A percentile compares a stretch with the other conserved stretches of the same genome.
Evolutionary conservation across 2,888 invertebrate species (phyloP).

Genomic region (Drosophila pullipes): DNA sequence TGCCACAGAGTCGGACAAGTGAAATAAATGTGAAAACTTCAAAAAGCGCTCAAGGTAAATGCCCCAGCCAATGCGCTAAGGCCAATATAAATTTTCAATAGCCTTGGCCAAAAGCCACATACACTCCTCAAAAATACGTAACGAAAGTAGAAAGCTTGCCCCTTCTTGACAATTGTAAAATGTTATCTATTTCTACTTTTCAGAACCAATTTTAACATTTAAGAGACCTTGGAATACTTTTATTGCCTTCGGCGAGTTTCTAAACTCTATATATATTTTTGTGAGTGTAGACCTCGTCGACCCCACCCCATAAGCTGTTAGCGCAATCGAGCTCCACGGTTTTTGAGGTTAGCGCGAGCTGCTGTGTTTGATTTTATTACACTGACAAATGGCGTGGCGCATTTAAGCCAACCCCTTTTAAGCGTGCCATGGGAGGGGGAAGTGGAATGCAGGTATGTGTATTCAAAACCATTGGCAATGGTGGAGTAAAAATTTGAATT

Average conservation of each 20-base stretch:
- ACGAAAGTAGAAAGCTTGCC: not conserved
- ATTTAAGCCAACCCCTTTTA: conserved; percentile 72
- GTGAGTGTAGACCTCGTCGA: not conserved
- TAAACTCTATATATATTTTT: not conserved
- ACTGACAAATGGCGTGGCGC: conserved; percentile 80
- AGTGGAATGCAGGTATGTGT: conserved; percentile 5
- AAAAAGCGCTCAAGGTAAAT: conserved; percentile 79
- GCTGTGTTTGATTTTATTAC: conserved; percentile 81
- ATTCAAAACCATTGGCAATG: conserved; percentile 29
- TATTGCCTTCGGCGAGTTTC: not conserved
- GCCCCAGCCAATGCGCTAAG: conserved; percentile 62
- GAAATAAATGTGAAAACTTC: conserved; percentile 80
- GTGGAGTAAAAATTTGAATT: conserved; percentile 77
- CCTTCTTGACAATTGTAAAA: not conserved
- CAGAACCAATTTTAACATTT: not conserved
- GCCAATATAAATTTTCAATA: conserved; percentile 80
- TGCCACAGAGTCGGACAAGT: conserved; percentile 58
- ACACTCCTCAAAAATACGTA: not conserved
- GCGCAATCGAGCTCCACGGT: conserved; percentile 42
- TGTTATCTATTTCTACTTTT: not conserved
- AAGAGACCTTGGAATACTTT: not conserved
- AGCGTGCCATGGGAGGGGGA: not conserved
- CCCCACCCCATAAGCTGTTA: conserved; percentile 22
- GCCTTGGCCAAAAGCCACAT: conserved; percentile 28
- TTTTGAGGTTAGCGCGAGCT: conserved; percentile 69